phyloP scores from a whole-genome alignment of 92 coral and sea anemone genomes.

The Phenganax stokvisi region DNA sequence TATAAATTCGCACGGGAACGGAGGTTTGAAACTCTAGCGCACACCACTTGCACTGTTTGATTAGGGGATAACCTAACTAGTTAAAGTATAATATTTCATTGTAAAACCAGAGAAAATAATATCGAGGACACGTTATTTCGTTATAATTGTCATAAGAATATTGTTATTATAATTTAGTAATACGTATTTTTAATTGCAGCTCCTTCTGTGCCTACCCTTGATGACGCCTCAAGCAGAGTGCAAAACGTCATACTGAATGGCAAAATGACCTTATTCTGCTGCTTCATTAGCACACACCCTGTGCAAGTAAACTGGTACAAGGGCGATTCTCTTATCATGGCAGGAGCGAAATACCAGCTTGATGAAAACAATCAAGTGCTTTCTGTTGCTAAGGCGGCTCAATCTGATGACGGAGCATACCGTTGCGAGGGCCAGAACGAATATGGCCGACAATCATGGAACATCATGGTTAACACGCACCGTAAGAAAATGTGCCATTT shows the following conservation, averaged over 20 bases:
- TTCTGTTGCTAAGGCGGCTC: background rate
- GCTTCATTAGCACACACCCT: slow-evolving; percentile 2
- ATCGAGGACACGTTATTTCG: too few relatives aligned
- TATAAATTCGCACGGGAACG: too few relatives aligned
- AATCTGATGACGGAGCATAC: slow-evolving; percentile 2
- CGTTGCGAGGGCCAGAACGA: slow-evolving; percentile 20
- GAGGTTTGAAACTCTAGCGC: too few relatives aligned
- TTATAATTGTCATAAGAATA: too few relatives aligned
- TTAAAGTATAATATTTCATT: too few relatives aligned
- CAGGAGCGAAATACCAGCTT: background rate
- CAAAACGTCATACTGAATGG: background rate
- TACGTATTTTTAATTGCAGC: background rate
- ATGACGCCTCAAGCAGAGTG: background rate
- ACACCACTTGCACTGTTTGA: too few relatives aligned
- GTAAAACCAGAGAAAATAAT: too few relatives aligned
- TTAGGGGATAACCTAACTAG: too few relatives aligned
- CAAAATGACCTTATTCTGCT: slow-evolving; percentile 4
- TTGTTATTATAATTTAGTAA: too few relatives aligned
- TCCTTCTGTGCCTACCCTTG: background rate
- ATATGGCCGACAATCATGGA: slow-evolving; percentile 12
- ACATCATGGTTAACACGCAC: background rate
- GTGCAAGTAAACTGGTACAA: slow-evolving; percentile 23
- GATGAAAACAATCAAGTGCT: slow-evolving; percentile 18
- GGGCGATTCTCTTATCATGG: background rate
- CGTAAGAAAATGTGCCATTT: background rate